Percentiles rank a stretch among this genome's conserved stretches.
phyloP scores from a whole-genome alignment of 1,140 invertebrate genomes.

The Eriosoma lanigerum region DNA sequence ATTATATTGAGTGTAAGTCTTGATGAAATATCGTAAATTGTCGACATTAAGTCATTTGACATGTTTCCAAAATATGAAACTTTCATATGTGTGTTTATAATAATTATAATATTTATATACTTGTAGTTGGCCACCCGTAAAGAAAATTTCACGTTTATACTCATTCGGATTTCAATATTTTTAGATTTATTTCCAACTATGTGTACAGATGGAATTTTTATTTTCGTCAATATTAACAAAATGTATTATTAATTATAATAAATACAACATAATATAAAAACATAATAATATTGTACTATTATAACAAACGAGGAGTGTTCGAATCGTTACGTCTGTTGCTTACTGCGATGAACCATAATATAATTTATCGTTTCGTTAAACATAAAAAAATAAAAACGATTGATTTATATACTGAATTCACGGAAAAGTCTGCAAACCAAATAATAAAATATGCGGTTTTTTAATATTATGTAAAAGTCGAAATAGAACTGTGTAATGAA shows the following conservation, averaged over 20 bases:
- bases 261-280: too few species aligned
- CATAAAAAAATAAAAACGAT: too few species aligned
- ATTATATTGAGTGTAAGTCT: background rate
- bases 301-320: too few species aligned
- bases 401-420: too few species aligned
- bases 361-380: too few species aligned
- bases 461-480: too few species aligned
- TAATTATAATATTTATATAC: background rate
- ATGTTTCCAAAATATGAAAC: background rate
- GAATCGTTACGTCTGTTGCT: too few species aligned
- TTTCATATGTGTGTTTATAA: background rate
- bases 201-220: background rate
- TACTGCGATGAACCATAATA: too few species aligned
- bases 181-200: conserved; percentile 1
- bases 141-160: background rate
- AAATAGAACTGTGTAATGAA: too few species aligned
- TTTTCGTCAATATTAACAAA: background rate
- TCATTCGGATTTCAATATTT: background rate
- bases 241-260: background rate
- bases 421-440: too few species aligned
- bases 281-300: too few species aligned
- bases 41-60: background rate
- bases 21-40: background rate
- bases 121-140: background rate
- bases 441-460: too few species aligned